Evolutionary conservation across 2,113 vertebrate species (phyloP).

Genomic region (Falcunculus frontatus): DNA sequence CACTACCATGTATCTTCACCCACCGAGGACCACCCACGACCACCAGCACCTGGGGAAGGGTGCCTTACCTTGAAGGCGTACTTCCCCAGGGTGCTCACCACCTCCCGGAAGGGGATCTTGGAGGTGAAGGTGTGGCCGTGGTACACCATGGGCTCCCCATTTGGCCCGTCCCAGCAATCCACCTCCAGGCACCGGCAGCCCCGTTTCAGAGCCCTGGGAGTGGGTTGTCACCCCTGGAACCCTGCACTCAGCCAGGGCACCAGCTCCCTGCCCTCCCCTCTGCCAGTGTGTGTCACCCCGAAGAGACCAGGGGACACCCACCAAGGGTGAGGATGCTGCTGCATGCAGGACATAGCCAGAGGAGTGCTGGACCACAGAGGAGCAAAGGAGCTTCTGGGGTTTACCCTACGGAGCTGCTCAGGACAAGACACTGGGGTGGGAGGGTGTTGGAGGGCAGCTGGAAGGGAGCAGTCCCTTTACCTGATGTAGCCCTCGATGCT

Average conservation of each 20-base stretch:
- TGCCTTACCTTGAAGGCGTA: constrained; percentile 90
- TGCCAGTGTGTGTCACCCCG: neutral
- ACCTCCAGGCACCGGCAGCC: constrained; percentile 95
- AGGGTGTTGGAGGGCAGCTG: neutral
- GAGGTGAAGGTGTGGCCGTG: constrained; percentile 93
- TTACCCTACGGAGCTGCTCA: neutral
- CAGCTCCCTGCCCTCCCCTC: neutral
- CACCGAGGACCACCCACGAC: neutral
- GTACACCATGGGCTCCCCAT: constrained; percentile 90
- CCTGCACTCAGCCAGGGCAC: neutral
- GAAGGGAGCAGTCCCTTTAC: constrained; percentile 61
- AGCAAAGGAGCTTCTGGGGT: neutral
- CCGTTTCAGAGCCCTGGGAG: constrained; percentile 81
- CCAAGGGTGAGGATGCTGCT: neutral
- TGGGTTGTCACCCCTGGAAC: neutral
- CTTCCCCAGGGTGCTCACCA: constrained; percentile 82
- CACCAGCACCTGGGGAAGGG: neutral
- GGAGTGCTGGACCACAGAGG: neutral
- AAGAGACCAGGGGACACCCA: neutral
- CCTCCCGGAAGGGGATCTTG: constrained; percentile 91
- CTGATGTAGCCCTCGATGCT: constrained; percentile 94
- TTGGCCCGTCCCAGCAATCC: constrained; percentile 92
- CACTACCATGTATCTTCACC: neutral
- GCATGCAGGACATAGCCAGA: neutral
- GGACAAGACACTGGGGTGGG: neutral